A percentile compares a stretch with the other conserved stretches of the same genome.
Evolutionary conservation across 1,140 invertebrate genomes (phyloP).

Genomic region (Rhyzopertha dominica): DNA sequence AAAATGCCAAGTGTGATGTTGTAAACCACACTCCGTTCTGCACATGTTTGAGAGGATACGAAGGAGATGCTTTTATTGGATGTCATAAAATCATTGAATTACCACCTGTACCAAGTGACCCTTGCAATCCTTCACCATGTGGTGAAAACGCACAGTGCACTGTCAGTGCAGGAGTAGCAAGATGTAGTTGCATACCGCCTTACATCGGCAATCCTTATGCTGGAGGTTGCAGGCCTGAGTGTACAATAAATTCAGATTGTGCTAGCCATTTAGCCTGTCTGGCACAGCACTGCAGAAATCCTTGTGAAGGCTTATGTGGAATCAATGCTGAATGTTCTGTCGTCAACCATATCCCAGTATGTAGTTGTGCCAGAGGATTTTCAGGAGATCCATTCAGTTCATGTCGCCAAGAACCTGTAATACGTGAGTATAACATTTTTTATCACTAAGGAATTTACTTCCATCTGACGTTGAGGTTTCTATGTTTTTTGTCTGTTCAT

Average conservation of each 20-base stretch:
- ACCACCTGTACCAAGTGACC: conserved; percentile 46
- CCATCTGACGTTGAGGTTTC: no score
- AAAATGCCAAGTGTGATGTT: conserved; percentile 73
- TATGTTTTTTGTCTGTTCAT: no score
- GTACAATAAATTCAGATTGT: conserved; percentile 74
- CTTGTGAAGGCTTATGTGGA: conserved; percentile 80
- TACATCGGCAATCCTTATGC: conserved; percentile 78
- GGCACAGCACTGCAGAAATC: conserved; percentile 78
- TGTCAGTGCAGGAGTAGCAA: conserved; percentile 59
- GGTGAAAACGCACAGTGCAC: conserved; percentile 74
- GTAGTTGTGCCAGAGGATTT: conserved; percentile 68
- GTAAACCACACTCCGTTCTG: conserved; percentile 78
- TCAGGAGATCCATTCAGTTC: conserved; percentile 77
- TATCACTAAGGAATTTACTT: no score
- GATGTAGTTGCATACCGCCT: conserved; percentile 77
- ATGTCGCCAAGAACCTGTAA: conserved; percentile 58
- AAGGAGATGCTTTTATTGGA: conserved; percentile 76
- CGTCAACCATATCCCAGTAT: conserved; percentile 75
- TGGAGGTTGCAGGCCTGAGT: conserved; percentile 74
- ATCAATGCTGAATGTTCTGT: conserved; percentile 71
- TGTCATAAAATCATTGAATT: conserved; percentile 55
- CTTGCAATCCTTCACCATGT: conserved; percentile 76
- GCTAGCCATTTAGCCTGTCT: conserved; percentile 72
- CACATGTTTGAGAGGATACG: conserved; percentile 67
- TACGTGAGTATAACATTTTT: conserved; percentile 50